Conservation (phyloP, 2,797 vertebrate species). For the Propithecus deckenii region DNA sequence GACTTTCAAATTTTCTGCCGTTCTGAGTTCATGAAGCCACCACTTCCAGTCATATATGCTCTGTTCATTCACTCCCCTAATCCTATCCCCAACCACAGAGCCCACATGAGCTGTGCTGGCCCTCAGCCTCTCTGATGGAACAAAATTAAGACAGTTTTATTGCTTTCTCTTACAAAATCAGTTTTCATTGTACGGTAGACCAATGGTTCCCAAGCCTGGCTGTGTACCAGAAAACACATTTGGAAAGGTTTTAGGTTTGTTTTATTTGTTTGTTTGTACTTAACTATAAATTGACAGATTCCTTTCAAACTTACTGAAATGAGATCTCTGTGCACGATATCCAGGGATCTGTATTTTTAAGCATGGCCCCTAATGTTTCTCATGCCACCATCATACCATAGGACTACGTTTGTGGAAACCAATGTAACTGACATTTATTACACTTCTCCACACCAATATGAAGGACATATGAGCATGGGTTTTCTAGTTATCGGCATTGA, state of each 20-base stretch:
- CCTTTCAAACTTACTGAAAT: background rate
- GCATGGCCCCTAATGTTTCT: background rate
- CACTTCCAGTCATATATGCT: background rate
- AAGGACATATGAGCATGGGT: background rate
- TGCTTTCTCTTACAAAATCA: background rate
- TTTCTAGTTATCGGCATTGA: background rate
- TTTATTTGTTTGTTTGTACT: background rate
- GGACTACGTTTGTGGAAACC: background rate
- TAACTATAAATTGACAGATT: background rate
- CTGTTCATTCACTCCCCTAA: background rate
- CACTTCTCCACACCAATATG: background rate
- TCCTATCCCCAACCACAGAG: background rate
- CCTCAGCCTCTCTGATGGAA: background rate
- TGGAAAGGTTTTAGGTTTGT: background rate
- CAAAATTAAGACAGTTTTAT: background rate
- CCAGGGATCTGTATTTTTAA: background rate
- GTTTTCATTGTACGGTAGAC: background rate
- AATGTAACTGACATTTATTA: background rate
- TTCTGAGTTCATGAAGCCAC: background rate
- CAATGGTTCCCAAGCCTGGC: background rate
- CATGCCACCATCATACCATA: background rate
- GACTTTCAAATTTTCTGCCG: background rate
- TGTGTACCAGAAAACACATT: background rate
- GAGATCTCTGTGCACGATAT: background rate
- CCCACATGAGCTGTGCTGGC: background rate